Evolutionary conservation across 2,113 vertebrate genomes (phyloP).

Genomic region (Cyprinodon tularosa): DNA sequence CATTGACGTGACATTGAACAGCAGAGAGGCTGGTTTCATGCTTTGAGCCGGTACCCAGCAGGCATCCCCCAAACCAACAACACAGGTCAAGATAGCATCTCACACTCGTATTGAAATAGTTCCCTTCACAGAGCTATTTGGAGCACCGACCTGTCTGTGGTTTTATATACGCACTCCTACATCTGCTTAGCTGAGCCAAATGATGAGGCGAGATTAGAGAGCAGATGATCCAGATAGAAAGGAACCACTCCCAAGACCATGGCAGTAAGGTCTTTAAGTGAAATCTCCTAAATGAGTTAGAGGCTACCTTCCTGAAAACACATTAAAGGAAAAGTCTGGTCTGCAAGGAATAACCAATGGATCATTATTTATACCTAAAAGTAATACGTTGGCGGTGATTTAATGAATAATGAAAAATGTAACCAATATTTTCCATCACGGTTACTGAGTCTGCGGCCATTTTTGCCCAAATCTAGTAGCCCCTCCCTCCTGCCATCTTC

Average conservation of each 20-base stretch:
- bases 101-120: neutral
- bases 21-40: conserved; percentile 34
- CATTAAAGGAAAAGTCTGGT: neutral
- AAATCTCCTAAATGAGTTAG: conserved; percentile 1
- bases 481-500: too few species aligned
- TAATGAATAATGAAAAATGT: too few species aligned
- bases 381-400: too few species aligned
- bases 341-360: too few species aligned
- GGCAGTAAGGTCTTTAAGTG: neutral
- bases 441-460: too few species aligned
- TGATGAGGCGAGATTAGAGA: neutral
- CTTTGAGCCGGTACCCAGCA: conserved; percentile 36
- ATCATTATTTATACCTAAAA: too few species aligned
- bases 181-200: neutral
- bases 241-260: neutral
- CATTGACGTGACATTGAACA: conserved; percentile 54
- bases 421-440: too few species aligned
- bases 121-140: neutral
- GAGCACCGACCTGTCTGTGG: neutral
- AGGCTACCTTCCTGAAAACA: neutral
- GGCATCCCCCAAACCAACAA: conserved; percentile 14
- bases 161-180: neutral
- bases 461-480: too few species aligned
- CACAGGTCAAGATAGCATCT: conserved; percentile 24
- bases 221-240: neutral